Evolutionary conservation across 2,113 vertebrate genomes (phyloP).

Genomic region (Nothocercus nigrocapillus): DNA sequence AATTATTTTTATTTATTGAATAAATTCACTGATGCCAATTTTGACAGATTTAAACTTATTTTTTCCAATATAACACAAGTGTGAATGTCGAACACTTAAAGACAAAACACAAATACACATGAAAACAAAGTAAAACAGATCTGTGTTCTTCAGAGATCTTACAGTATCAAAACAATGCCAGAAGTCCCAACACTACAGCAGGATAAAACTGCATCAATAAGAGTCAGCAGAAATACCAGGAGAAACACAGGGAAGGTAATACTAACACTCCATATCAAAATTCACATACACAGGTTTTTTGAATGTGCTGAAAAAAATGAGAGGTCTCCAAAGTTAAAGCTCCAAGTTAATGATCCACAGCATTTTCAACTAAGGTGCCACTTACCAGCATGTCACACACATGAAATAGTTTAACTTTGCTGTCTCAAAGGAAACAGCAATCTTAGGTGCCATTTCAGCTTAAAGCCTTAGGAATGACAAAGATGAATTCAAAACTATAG

Average conservation of each 20-base stretch:
- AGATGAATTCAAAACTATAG: neutral
- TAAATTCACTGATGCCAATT: neutral
- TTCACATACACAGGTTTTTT: neutral
- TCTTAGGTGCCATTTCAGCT: neutral
- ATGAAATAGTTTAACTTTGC: neutral
- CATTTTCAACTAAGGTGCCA: neutral
- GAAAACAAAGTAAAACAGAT: neutral
- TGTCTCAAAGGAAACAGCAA: neutral
- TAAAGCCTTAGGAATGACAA: neutral
- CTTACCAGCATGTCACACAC: neutral
- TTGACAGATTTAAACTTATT: neutral
- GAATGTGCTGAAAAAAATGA: neutral
- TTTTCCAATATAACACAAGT: neutral
- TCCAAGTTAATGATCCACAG: neutral
- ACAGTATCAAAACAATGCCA: neutral
- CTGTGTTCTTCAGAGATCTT: neutral
- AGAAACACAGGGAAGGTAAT: neutral
- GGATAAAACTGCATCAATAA: neutral
- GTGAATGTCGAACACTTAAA: neutral
- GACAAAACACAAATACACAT: neutral
- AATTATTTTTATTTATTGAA: neutral
- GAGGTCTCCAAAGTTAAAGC: neutral
- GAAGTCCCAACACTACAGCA: neutral
- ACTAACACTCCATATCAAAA: neutral
- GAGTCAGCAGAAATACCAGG: neutral